A percentile compares a stretch with the other conserved stretches of the same genome.
phyloP scores from a whole-genome alignment of 2,113 vertebrate genomes.

The Mormoops blainvillei region DNA sequence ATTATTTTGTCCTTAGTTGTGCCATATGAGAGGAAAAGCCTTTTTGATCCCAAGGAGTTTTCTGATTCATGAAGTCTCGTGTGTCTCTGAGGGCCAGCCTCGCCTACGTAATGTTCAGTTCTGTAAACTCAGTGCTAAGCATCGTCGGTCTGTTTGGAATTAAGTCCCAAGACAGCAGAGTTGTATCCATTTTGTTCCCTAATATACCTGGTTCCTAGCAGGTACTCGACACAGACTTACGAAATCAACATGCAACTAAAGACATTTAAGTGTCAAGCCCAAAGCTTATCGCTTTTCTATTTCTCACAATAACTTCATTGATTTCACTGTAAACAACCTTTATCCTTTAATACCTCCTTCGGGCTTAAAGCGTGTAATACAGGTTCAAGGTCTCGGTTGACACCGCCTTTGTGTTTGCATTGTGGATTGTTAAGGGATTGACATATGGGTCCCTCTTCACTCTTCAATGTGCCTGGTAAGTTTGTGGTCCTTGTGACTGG shows the following conservation, averaged over 20 bases:
- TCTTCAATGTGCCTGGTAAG: neutral
- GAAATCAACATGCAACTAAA: neutral
- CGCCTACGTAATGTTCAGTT: no score
- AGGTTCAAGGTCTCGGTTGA: neutral
- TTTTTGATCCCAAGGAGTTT: neutral
- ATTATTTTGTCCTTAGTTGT: neutral
- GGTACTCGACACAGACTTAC: neutral
- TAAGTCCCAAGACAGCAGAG: neutral
- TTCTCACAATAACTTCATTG: neutral
- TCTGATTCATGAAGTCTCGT: neutral
- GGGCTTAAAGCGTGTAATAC: neutral
- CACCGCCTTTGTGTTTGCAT: neutral
- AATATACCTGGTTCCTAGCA: neutral
- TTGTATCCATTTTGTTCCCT: neutral
- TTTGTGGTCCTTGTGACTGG: neutral
- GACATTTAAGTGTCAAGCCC: neutral
- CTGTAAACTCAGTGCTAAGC: neutral
- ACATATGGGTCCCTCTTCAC: neutral
- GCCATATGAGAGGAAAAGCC: neutral
- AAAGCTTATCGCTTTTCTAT: neutral
- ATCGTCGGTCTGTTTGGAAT: neutral
- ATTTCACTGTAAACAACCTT: neutral
- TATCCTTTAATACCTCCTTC: neutral
- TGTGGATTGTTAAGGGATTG: neutral
- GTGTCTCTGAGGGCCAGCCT: neutral